A percentile compares a stretch with the other conserved stretches of the same genome.
Conservation (phyloP, 1,140 invertebrate genomes). For the Asobara japonica region DNA sequence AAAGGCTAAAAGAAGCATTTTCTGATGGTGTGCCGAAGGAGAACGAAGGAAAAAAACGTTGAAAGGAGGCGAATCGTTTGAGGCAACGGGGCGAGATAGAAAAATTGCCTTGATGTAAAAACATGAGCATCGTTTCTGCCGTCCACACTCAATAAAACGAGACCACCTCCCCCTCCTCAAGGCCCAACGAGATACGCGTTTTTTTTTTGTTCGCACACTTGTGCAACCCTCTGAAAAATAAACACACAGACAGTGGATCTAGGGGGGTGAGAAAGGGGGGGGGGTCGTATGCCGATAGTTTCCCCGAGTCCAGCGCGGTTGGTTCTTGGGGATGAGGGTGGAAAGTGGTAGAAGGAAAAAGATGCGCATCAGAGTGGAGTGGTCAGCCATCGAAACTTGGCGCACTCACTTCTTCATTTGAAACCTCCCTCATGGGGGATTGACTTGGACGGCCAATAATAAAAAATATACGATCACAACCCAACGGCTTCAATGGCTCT, state of each 20-base stretch:
- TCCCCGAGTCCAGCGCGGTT: background rate
- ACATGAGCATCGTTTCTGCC: conserved; percentile 63
- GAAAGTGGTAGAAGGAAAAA: conserved; percentile 30
- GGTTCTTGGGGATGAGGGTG: background rate
- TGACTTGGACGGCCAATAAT: conserved; percentile 56
- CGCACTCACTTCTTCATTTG: conserved; percentile 22
- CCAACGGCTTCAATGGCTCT: conserved; percentile 42
- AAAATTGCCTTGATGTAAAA: conserved; percentile 68
- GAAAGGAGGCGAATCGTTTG: conserved; percentile 40
- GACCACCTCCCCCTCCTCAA: too few species aligned
- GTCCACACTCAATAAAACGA: conserved; percentile 63
- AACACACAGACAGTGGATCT: conserved; percentile 27
- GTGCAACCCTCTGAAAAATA: conserved; percentile 42
- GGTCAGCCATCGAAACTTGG: conserved; percentile 57
- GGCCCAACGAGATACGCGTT: conserved; percentile 40
- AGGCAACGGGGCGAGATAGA: conserved; percentile 63
- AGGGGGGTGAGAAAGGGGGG: too few species aligned
- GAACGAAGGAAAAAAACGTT: conserved; percentile 6
- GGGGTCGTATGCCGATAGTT: conserved; percentile 22
- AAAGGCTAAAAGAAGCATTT: background rate
- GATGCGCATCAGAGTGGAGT: conserved; percentile 53
- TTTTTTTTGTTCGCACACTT: background rate
- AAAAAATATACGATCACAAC: conserved; percentile 60
- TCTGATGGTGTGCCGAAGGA: background rate
- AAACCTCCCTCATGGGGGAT: conserved; percentile 33